These are phyloP conservation scores for Pristionchus pacificus DNA, from an alignment of 1,140 invertebrate species.

Conservation along the genomic window DNA sequence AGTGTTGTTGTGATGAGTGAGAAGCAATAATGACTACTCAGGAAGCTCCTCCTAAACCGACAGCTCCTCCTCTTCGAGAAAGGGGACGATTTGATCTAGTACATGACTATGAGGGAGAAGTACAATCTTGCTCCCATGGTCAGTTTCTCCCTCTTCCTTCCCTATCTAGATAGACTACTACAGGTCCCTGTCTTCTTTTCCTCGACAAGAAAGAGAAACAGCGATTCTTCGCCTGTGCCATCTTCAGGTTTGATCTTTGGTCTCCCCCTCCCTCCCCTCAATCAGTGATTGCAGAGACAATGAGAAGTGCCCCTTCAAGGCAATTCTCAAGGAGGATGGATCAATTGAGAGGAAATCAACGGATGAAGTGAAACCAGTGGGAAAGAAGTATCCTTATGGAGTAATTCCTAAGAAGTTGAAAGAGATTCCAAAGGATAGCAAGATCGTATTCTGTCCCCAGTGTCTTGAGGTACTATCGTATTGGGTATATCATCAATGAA, in stretches of 20 bases:
- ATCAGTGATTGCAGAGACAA: not conserved
- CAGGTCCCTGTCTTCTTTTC: not conserved
- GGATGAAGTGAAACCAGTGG: not conserved
- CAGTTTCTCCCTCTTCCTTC: not conserved
- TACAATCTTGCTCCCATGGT: not conserved
- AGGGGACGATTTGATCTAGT: not conserved
- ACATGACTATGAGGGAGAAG: not conserved
- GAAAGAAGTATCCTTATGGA: not conserved
- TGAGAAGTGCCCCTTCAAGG: not conserved
- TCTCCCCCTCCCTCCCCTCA: not conserved
- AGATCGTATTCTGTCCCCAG: slow-evolving; percentile 12
- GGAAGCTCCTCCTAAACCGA: not conserved
- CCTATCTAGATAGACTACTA: not conserved
- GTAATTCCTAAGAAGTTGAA: slow-evolving; percentile 10
- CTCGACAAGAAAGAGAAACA: not conserved
- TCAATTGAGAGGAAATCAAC: not conserved
- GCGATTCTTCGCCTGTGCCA: not conserved
- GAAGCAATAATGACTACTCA: not conserved
- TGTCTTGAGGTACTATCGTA: slow-evolving; percentile 11
- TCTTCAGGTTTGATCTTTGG: not conserved
- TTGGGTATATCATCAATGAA: not conserved
- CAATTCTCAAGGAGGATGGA: not conserved
- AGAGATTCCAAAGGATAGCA: slow-evolving; percentile 12
- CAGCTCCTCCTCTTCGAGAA: not conserved
- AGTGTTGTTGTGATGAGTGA: not conserved